Percentiles rank a stretch among this genome's conserved stretches.
These are phyloP conservation scores for Proisotoma minuta DNA, from an alignment of 2,888 invertebrate genomes.

Conservation along the genomic window DNA sequence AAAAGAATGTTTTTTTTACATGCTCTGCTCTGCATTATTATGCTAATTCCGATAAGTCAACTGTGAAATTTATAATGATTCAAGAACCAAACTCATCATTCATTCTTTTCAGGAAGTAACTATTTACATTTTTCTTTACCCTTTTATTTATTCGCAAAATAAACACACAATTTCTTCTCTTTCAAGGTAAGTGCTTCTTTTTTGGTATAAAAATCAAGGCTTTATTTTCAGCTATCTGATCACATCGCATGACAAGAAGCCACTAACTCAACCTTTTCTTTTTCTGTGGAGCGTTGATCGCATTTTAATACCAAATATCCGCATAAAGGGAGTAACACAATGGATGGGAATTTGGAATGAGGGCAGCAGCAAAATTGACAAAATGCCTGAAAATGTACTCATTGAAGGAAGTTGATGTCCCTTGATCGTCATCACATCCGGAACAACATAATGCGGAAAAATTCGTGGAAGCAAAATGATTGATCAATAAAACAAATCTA, in stretches of 20 bases:
- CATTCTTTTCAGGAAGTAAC: not conserved
- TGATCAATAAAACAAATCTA: slow-evolving; percentile 5
- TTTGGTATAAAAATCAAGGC: no score
- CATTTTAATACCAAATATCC: slow-evolving; percentile 5
- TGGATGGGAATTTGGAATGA: not conserved
- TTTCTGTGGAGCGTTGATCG: not conserved
- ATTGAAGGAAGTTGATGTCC: slow-evolving; percentile 3
- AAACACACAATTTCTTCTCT: not conserved
- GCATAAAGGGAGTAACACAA: not conserved
- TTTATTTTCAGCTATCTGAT: no score
- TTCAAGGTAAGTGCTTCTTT: not conserved
- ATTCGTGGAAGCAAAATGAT: not conserved
- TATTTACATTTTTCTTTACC: not conserved
- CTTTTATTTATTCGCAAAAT: not conserved
- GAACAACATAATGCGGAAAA: not conserved
- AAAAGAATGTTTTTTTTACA: no score
- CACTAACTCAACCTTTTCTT: not conserved
- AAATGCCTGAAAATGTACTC: not conserved
- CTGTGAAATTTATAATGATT: no score
- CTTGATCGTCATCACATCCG: slow-evolving; percentile 1
- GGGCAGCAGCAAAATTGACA: not conserved
- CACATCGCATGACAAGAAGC: slow-evolving; percentile 1
- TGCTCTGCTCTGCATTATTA: no score
- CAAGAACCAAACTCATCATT: no score
- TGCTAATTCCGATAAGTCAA: no score